Conservation (phyloP, 2,113 vertebrate species). For the Hypomesus transpacificus region DNA sequence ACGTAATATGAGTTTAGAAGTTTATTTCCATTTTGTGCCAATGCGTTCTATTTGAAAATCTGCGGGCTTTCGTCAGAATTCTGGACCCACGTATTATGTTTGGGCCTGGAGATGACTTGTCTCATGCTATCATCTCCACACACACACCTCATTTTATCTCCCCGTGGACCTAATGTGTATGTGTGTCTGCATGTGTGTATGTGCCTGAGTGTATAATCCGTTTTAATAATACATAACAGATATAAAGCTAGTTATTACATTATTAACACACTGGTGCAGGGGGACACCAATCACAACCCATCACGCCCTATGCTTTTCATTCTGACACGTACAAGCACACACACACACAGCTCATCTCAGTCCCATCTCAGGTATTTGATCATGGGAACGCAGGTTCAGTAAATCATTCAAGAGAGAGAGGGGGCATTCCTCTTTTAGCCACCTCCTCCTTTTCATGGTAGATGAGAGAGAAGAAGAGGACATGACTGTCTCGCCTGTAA, state of each 20-base stretch:
- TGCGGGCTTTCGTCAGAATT: too few species aligned
- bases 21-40: too few species aligned
- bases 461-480: slow-evolving; percentile 18
- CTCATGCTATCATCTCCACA: neutral
- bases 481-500: slow-evolving; percentile 30
- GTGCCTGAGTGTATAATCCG: slow-evolving; percentile 32
- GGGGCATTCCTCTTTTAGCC: slow-evolving; percentile 17
- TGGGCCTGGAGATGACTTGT: neutral
- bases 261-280: slow-evolving; percentile 50
- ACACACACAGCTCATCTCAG: slow-evolving; percentile 6
- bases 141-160: slow-evolving; percentile 27
- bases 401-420: slow-evolving; percentile 42
- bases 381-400: slow-evolving; percentile 18
- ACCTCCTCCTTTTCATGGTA: slow-evolving; percentile 19
- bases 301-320: slow-evolving; percentile 17
- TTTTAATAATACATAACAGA: slow-evolving; percentile 59
- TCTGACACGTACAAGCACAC: slow-evolving; percentile 6
- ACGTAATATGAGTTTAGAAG: too few species aligned
- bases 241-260: slow-evolving; percentile 54
- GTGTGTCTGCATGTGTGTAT: neutral
- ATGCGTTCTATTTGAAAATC: too few species aligned
- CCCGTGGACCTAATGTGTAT: slow-evolving; percentile 25
- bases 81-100: too few species aligned
- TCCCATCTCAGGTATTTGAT: slow-evolving; percentile 29
- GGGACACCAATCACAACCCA: slow-evolving; percentile 37